A percentile compares a stretch with the other conserved stretches of the same genome.
These are phyloP conservation scores for Chironomus striatipennis DNA, from an alignment of 1,140 invertebrate species.

Conservation along the genomic window DNA sequence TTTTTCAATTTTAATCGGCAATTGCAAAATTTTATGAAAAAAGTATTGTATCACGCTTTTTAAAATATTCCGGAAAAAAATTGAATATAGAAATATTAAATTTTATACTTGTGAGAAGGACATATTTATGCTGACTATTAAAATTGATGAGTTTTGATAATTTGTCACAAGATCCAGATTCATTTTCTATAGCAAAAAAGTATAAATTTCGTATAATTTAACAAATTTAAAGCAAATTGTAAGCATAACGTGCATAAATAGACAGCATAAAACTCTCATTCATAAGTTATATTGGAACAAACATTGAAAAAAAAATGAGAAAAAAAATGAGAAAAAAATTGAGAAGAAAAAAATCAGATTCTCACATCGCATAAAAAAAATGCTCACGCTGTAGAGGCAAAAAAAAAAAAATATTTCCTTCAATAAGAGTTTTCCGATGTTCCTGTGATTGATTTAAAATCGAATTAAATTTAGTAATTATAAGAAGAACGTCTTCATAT, in stretches of 20 bases:
- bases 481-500: not conserved
- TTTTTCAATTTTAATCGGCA: not conserved
- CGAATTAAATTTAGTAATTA: not conserved
- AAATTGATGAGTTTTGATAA: no score
- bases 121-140: no score
- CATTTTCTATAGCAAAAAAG: not conserved
- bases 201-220: not conserved
- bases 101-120: not conserved
- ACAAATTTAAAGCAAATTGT: not conserved
- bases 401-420: not conserved
- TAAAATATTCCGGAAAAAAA: not conserved
- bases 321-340: constrained; percentile 19
- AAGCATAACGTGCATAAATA: no score
- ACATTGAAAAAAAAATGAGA: not conserved
- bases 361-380: not conserved
- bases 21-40: not conserved
- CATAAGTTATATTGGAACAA: constrained; percentile 3
- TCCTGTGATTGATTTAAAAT: constrained; percentile 16
- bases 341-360: not conserved
- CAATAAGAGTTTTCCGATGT: not conserved
- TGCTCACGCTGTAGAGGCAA: not conserved
- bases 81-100: not conserved
- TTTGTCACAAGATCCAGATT: not conserved
- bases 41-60: constrained; percentile 7
- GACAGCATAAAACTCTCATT: not conserved